Percentiles rank a stretch among this genome's conserved stretches.
Evolutionary conservation across 2,888 invertebrate species (phyloP).

Genomic region (Dynastes maya): DNA sequence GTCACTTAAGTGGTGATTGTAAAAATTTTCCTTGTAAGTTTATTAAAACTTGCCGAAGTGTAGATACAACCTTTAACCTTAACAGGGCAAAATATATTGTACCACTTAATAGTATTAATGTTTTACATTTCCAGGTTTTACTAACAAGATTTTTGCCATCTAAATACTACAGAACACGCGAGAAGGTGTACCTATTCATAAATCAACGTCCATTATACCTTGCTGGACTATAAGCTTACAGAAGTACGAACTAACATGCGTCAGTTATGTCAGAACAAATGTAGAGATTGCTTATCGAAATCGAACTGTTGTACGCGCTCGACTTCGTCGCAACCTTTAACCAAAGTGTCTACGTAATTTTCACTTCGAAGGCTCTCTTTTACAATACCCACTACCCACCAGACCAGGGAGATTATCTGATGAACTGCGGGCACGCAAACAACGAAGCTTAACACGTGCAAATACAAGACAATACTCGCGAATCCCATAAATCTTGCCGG

Average conservation of each 20-base stretch:
- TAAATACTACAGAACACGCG: too few species aligned
- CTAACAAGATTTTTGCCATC: too few species aligned
- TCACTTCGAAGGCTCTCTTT: background rate
- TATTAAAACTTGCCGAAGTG: too few species aligned
- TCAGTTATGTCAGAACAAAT: conserved; percentile 4
- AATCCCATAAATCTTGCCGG: conserved; percentile 39
- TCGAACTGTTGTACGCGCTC: background rate
- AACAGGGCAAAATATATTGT: too few species aligned
- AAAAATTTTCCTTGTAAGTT: too few species aligned
- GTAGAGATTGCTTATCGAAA: conserved; percentile 25
- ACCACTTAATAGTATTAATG: too few species aligned
- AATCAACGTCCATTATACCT: too few species aligned
- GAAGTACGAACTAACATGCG: background rate
- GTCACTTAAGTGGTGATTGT: too few species aligned
- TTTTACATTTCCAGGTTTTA: too few species aligned
- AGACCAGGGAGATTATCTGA: conserved; percentile 25
- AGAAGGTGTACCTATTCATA: too few species aligned
- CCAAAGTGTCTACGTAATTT: conserved; percentile 14
- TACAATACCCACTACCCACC: background rate
- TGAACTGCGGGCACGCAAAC: conserved; percentile 36
- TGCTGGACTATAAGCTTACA: background rate
- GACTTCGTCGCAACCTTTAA: background rate
- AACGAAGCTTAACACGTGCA: conserved; percentile 38
- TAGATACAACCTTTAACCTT: too few species aligned
- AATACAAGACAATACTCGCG: conserved; percentile 39